Base-by-base conservation (phyloP, 1,140 invertebrate genomes). In the Lasaia peninsularis region DNA sequence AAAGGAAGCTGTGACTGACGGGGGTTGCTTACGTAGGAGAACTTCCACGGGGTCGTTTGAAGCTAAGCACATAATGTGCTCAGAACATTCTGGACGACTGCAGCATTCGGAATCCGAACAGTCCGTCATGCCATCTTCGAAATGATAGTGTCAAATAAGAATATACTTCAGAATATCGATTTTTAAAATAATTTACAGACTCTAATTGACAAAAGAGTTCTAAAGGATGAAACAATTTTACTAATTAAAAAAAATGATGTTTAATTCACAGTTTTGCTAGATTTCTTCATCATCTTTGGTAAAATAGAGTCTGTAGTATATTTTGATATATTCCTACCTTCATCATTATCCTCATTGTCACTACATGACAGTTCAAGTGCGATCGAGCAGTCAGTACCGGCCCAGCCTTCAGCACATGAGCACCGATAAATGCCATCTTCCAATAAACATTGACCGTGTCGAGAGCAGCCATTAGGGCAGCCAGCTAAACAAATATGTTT, bases 61-160 rank as follows among this genome's bases (percentile, higher is more conserved):
- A 1, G 95, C 95, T 62, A 98, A 92, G 89, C 98, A 99, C 94
- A 98, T 97, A 60, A 97, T 93, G 86, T 97, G 95, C 67, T 96
- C 95, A 31, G 93, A 90, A 88, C 98, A 99, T 35, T 93, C 92
- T 1, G 93, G 89, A 73, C 94, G 93, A 54, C 93, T 93, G 89
- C 95, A 97, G 85, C 98, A 99, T 89, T 99, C 98, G 73, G 96
- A 97, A 90, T 99, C 98, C 32, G 97, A 96, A 90, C 98, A 99
- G 91, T 99, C 98, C 52, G 93, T 92, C 92, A 99, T 96, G 56
- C 98, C 98, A 93, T 99, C 98, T 99, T 86, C 74, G 86, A 87
- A 88, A 87, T 63, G 21, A 55, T 12, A 44, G 53, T 48, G 20
- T 48, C 9, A 20, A 48, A 21, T 48, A 18, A 48, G 40, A 48